Percentiles rank a stretch among this genome's conserved stretches.
Conservation (phyloP, 2,113 vertebrate species). For the Muntiacus muntjak region DNA sequence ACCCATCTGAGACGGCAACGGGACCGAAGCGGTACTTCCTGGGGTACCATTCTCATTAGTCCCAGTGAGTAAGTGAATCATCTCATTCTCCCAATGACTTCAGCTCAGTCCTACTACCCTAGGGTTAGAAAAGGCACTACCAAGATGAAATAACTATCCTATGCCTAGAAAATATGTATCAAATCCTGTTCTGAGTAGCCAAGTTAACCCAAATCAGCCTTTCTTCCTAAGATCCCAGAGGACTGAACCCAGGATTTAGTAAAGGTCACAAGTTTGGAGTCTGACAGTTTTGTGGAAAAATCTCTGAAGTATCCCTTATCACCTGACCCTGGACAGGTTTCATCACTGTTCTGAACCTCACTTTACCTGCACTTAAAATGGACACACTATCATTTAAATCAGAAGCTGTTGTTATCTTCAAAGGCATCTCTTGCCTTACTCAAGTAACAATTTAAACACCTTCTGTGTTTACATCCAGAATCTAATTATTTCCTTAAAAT, state of each 20-base stretch:
- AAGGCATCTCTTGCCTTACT: not conserved
- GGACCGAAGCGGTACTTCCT: not conserved
- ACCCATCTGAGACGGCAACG: not conserved
- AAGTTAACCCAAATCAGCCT: not conserved
- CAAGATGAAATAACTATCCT: not conserved
- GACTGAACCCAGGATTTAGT: not conserved
- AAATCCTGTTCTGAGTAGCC: not conserved
- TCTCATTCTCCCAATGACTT: not conserved
- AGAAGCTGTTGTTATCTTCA: not conserved
- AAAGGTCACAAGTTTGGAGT: not conserved
- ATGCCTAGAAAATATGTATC: not conserved
- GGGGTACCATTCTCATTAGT: not conserved
- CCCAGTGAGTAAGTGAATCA: not conserved
- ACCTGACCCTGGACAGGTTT: not conserved
- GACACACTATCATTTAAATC: not conserved
- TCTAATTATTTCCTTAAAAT: not conserved
- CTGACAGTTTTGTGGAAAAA: not conserved
- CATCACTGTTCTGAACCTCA: not conserved
- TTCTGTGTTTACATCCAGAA: not conserved
- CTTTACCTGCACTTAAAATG: not conserved
- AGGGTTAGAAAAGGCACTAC: not conserved
- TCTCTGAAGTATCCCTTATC: not conserved
- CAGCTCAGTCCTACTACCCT: not conserved
- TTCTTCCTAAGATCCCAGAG: not conserved
- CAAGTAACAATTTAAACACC: not conserved